A percentile compares a stretch with the other conserved stretches of the same genome.
These are phyloP conservation scores for Vanessa atalanta DNA, from an alignment of 1,140 invertebrate species.

Conservation along the genomic window DNA sequence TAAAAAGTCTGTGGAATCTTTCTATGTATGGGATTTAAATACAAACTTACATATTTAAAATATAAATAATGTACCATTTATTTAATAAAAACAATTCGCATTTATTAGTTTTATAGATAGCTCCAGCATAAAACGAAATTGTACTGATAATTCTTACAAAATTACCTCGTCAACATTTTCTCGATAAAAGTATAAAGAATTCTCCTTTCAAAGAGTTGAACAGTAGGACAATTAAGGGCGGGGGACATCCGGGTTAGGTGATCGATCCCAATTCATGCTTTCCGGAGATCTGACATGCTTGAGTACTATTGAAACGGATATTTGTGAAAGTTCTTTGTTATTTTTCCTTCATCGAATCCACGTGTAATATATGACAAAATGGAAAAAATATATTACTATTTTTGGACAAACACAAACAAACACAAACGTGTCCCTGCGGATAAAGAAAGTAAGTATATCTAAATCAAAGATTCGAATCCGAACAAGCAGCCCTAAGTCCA, in stretches of 20 bases:
- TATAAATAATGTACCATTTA: too few species aligned
- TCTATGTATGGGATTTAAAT: too few species aligned
- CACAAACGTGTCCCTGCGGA: too few species aligned
- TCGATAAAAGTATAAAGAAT: constrained; percentile 7
- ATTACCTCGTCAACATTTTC: not conserved
- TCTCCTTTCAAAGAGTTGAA: constrained; percentile 16
- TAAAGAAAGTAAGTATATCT: too few species aligned
- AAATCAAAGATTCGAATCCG: too few species aligned
- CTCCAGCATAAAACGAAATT: too few species aligned
- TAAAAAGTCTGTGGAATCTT: too few species aligned
- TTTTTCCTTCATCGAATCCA: not conserved
- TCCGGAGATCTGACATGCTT: constrained; percentile 8
- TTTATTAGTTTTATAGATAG: too few species aligned
- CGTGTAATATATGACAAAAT: not conserved
- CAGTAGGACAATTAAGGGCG: constrained; percentile 17
- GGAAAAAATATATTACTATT: not conserved
- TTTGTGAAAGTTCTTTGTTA: constrained; percentile 8
- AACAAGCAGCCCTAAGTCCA: too few species aligned
- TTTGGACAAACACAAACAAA: too few species aligned
- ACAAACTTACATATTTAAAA: too few species aligned
- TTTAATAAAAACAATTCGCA: too few species aligned
- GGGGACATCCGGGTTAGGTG: not conserved
- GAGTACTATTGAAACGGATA: constrained; percentile 2
- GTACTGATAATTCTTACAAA: not conserved
- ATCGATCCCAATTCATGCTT: constrained; percentile 16